Conservation (phyloP, 2,888 invertebrate species). For the Xanthia togata region DNA sequence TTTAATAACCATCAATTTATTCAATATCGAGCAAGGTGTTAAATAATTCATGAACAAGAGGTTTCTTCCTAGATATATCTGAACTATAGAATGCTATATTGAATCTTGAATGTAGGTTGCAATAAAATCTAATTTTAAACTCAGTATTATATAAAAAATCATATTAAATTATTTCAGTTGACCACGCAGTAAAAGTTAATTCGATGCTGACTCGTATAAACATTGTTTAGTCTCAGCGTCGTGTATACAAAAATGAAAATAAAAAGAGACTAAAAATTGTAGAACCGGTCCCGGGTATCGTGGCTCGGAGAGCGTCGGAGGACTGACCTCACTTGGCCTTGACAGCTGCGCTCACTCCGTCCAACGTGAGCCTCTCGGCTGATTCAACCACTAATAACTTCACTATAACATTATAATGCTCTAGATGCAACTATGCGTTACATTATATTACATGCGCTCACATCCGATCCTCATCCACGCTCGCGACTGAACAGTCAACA, state of each 20-base stretch:
- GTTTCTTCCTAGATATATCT: slow-evolving; percentile 26
- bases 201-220: slow-evolving; percentile 88
- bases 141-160: slow-evolving; percentile 66
- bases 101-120: slow-evolving; percentile 19
- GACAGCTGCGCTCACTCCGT: slow-evolving; percentile 88
- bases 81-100: slow-evolving; percentile 26
- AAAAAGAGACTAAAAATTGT: slow-evolving; percentile 90
- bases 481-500: slow-evolving; percentile 65
- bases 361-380: slow-evolving; percentile 83
- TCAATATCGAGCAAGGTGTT: slow-evolving; percentile 33
- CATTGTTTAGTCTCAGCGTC: slow-evolving; percentile 90
- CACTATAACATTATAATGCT: slow-evolving; percentile 87
- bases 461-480: slow-evolving; percentile 66
- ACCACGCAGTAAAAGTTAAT: slow-evolving; percentile 87
- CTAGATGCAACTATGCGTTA: slow-evolving; percentile 85
- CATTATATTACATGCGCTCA: slow-evolving; percentile 75
- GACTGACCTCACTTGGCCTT: slow-evolving; percentile 90
- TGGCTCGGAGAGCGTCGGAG: slow-evolving; percentile 88
- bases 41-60: slow-evolving; percentile 46
- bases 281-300: slow-evolving; percentile 89
- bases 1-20: slow-evolving; percentile 48
- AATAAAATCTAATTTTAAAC: slow-evolving; percentile 58
- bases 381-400: slow-evolving; percentile 89
- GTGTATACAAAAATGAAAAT: slow-evolving; percentile 90
- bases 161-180: slow-evolving; percentile 78